A percentile compares a stretch with the other conserved stretches of the same genome.
Conservation (phyloP, 2,888 invertebrate genomes). For the Coremacera marginata region DNA sequence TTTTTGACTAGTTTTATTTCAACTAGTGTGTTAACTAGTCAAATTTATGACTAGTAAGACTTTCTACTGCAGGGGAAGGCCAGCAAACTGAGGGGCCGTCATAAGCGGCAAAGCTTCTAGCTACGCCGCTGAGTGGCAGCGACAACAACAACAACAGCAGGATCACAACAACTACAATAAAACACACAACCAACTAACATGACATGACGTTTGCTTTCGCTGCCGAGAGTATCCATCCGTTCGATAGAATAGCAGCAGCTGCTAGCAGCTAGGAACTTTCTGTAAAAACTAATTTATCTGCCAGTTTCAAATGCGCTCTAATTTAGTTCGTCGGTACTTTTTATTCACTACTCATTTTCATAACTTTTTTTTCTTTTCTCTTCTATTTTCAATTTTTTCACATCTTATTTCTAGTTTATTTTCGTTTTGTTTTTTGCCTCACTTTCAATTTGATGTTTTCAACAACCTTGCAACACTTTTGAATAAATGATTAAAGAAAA, state of each 20-base stretch:
- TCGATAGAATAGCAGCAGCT: constrained; percentile 23
- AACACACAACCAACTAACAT: too few relatives aligned
- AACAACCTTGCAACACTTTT: not conserved
- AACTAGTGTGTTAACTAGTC: too few relatives aligned
- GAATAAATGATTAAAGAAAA: not conserved
- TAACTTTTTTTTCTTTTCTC: not conserved
- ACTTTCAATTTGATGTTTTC: not conserved
- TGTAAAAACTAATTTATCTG: constrained; percentile 39
- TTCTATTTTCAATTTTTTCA: not conserved
- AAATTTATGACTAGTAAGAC: too few relatives aligned
- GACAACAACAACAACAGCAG: too few relatives aligned
- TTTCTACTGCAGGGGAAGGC: too few relatives aligned
- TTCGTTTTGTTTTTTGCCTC: not conserved
- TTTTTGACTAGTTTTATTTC: too few relatives aligned
- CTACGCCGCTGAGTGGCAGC: too few relatives aligned
- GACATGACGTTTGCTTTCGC: too few relatives aligned
- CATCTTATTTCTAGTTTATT: not conserved
- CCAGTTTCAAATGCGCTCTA: constrained; percentile 39
- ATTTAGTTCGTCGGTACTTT: constrained; percentile 17
- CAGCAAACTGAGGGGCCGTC: too few relatives aligned
- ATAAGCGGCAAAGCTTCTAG: too few relatives aligned
- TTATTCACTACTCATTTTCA: not conserved
- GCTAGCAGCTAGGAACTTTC: constrained; percentile 34
- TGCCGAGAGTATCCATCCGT: too few relatives aligned
- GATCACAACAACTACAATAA: too few relatives aligned